Base-by-base conservation (phyloP, 2,888 invertebrate genomes). In the Tinea semifulvella region DNA sequence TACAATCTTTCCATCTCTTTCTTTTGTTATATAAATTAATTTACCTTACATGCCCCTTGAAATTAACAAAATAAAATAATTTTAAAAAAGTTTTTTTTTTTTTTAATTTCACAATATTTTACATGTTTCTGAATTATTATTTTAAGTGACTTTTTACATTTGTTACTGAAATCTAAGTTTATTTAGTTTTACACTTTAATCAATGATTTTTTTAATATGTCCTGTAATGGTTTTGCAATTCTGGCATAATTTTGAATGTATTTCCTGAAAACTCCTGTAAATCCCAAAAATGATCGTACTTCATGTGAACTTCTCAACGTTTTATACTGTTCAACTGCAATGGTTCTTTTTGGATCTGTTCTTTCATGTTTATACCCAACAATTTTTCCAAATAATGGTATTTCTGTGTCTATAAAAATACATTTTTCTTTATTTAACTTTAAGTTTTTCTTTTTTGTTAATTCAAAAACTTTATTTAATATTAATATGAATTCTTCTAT, bases 251-350 rank as follows among this genome's bases (percentile, higher is more conserved):
- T 47, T 46, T 46, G 13, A 5, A 49, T 47, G 14, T 47, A 49
- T 46, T 49, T 49, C 27, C 47, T 46, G 17, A 49, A 47, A 4
- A 28, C 26, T 36, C 43, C 39, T 44, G 49, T 39, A 38, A 47
- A 49, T 28, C 49, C 49, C 25, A 47, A 35, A 45, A 48, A 48
- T 22, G 48, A 48, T 20, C 45, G 19, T 7, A 48, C 14, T 47
- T n/a, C n/a, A n/a, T n/a, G n/a, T n/a, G n/a, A n/a, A n/a, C n/a
- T n/a, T n/a, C n/a, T n/a, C n/a, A n/a, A n/a, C n/a, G n/a, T n/a
- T n/a, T n/a, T n/a, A n/a, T n/a, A n/a, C n/a, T n/a, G n/a, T n/a
- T n/a, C n/a, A n/a, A n/a, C n/a, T 31, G 31, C 28, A 10, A 26
- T 42, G 25, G 10, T 46, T 27, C n/a, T 42, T 43, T 26, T 46